Conservation (phyloP, 2,113 vertebrate species). For the Sinocyclocheilus anophthalmus region DNA sequence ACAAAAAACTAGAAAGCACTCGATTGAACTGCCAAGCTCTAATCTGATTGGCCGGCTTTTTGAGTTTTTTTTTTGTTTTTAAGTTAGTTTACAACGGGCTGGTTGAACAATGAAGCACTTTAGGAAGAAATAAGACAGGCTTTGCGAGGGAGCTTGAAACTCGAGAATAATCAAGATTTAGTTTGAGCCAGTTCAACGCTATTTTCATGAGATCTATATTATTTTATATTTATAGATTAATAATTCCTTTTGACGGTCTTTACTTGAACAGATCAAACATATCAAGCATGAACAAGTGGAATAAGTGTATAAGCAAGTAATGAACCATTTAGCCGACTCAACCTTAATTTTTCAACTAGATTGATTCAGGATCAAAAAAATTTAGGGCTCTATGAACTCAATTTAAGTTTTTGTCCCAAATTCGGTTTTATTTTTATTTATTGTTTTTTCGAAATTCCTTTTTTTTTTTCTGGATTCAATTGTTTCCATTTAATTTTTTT, state of each 20-base stretch:
- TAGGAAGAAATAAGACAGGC: neutral
- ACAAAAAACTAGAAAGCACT: neutral
- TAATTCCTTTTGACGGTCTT: too few species aligned
- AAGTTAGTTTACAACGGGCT: neutral
- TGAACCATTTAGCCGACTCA: neutral
- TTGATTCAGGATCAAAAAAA: neutral
- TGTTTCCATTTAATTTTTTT: too few species aligned
- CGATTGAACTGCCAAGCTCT: neutral
- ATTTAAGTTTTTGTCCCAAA: too few species aligned
- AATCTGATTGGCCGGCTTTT: conserved; percentile 17
- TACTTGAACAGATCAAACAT: too few species aligned
- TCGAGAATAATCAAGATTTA: neutral
- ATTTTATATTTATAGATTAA: neutral
- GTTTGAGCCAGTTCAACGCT: neutral
- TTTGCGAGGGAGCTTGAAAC: neutral
- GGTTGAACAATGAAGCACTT: neutral
- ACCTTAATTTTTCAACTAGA: neutral
- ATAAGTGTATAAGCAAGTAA: neutral
- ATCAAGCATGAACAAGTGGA: neutral
- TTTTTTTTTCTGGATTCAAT: too few species aligned
- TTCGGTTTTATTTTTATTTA: too few species aligned
- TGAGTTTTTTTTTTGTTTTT: neutral
- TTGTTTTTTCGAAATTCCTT: too few species aligned
- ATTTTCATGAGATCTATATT: neutral
- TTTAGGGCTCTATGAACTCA: neutral